Evolutionary conservation across 2,113 vertebrate genomes (phyloP).

Genomic region (Phalacrocorax aristotelis): DNA sequence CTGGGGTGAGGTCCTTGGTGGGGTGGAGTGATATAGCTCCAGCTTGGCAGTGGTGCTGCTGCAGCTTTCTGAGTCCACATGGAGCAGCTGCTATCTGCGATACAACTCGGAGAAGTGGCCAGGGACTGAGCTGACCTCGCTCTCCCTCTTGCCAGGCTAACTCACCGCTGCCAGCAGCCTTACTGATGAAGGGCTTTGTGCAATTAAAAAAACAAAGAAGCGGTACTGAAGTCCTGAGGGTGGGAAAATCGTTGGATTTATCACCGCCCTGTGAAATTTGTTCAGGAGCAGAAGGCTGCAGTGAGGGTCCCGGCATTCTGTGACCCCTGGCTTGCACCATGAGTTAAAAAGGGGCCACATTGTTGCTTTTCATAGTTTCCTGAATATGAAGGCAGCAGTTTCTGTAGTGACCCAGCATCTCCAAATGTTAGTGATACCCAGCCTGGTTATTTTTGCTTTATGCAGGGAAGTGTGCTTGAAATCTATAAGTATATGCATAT

Average conservation of each 20-base stretch:
- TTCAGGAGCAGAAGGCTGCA: neutral
- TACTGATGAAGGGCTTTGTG: neutral
- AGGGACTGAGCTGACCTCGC: neutral
- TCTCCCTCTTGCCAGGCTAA: neutral
- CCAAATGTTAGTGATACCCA: neutral
- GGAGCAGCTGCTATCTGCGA: fast-evolving
- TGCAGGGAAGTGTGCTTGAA: neutral
- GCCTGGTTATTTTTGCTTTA: neutral
- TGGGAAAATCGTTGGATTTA: neutral
- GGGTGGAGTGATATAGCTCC: neutral
- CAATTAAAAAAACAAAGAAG: neutral
- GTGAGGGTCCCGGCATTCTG: fast-evolving
- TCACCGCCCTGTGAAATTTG: neutral
- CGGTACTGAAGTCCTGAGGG: neutral
- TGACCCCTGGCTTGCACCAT: neutral
- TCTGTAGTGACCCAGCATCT: neutral
- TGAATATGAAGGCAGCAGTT: neutral
- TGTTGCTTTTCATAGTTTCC: neutral
- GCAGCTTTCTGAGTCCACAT: fast-evolving
- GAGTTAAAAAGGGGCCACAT: fast-evolving
- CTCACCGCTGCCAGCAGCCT: neutral
- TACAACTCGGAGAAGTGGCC: fast-evolving
- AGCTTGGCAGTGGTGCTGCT: neutral
- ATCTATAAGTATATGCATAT: neutral
- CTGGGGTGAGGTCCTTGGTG: neutral